Evolutionary conservation across 1,140 invertebrate species (phyloP), one percentile per base, ranked within the genome.

Genomic region (Aricia agestis): DNA sequence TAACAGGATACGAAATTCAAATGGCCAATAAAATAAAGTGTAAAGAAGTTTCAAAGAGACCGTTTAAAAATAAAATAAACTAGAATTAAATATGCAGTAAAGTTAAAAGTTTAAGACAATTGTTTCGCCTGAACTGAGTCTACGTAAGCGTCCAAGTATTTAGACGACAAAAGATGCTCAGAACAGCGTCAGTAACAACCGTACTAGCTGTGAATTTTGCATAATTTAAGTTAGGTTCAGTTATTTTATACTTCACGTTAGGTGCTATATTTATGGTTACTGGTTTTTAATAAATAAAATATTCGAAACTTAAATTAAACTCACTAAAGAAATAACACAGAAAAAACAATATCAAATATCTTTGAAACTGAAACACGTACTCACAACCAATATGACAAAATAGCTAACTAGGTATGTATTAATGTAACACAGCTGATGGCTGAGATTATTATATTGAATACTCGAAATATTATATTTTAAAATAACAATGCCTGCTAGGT

Each of bases 81-180:
- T 63, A 5, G 59, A 19, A 25, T 63, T 63, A 63, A 63, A 63
- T 63, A 63, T 31, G 59, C 59, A 63, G 59, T 63, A 63, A 63
- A 63, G 59, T 63, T 63, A 63, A 63, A 63, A 63, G 59, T 63
- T 63, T 63, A 63, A 63, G 59, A 63, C 59, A 63, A 63, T 63
- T 63, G 59, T 18, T 17, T 7, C 59, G 10, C 17, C 19, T 25
- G 18, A 63, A 63, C 59, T 63, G 59, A 19, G 59, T 63, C 59
- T 19, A 25, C 19, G 18, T 63, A 25, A 63, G 59, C 59, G 59
- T 63, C 18, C 19, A 25, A 25, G 18, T 63, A 63, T 63, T 63
- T 63, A 63, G 59, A 63, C 18, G 19, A 63, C 59, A 63, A 63
- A 63, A 63, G 59, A 63, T 18, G 18, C 7, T 63, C 59, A 19